Evolutionary conservation across 2,797 vertebrate genomes (phyloP), one percentile per base, ranked within the genome.

Genomic region (Cyclura pinguis): DNA sequence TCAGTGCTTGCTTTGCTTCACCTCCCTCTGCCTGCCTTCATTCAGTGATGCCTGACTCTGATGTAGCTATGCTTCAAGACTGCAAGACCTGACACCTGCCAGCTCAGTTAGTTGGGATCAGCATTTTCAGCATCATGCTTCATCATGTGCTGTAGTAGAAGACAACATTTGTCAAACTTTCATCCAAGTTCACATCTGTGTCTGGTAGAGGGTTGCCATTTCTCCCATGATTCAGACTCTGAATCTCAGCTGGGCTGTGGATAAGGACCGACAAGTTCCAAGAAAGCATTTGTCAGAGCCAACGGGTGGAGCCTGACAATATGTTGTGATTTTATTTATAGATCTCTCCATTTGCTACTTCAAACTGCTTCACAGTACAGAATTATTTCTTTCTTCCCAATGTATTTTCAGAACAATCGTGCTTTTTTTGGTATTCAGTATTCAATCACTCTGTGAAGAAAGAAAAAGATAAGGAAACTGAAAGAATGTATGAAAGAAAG

Each of bases 81-180:
- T 85, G n/a, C 18, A 2, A 86, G 84, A 22, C 50, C 32, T 86
- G 84, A 74, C 69, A 57, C 72, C 69, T 86, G 84, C n/a, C 69
- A 86, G 32, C 67, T 74, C 50, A 27, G 69, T 74, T 14, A 52
- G 55, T 57, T 74, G 13, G 67, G 29, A 55, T 85, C 84, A 86
- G 84, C 50, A 86, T 73, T 74, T 86, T 86, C 52, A 73, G 5
- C 32, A 72, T 72, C 47, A 85, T 52, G 47, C 47, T 50, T 73
- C 32, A 55, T 50, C 67, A 73, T 73, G 64, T 24, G 47, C 10
- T 35, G n/a, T 57, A 35, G 69, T 2, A 12, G n/a, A 86, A 57
- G 32, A 86, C 50, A 86, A 73, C 5, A 86, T 73, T 55, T 55
- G 67, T 55, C 50, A 73, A 85, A 52, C 20, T 6, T 55, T 57